Conservation (phyloP, 2,888 invertebrate species). For the Pristionchus entomophagus region DNA sequence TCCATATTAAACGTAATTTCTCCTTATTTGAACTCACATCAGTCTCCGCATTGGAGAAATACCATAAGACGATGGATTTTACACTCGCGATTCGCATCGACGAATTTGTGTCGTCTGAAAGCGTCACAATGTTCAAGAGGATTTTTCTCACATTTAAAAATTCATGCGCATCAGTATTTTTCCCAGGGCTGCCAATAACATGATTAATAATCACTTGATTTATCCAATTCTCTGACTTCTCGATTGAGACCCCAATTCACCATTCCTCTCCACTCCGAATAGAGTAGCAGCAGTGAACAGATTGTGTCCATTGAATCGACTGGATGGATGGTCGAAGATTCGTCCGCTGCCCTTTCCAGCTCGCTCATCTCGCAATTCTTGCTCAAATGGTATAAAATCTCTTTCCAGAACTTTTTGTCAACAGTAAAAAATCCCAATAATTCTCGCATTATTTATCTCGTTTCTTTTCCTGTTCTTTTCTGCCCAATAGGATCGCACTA, state of each 20-base stretch:
- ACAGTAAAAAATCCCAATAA: too few relatives aligned
- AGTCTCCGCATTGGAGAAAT: constrained; percentile 70
- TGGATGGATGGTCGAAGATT: constrained; percentile 58
- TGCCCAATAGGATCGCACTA: not conserved
- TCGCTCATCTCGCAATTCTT: constrained; percentile 51
- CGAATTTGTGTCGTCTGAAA: constrained; percentile 44
- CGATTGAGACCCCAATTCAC: not conserved
- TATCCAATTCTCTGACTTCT: too few relatives aligned
- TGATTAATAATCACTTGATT: too few relatives aligned
- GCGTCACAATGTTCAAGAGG: constrained; percentile 33
- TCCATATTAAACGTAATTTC: not conserved
- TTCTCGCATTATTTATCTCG: too few relatives aligned
- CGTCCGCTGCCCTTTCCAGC: constrained; percentile 23
- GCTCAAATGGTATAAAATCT: constrained; percentile 46
- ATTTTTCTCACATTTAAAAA: not conserved
- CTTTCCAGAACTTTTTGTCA: too few relatives aligned
- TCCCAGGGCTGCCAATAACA: too few relatives aligned
- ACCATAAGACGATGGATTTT: constrained; percentile 69
- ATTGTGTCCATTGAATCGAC: constrained; percentile 52
- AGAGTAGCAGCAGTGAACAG: constrained; percentile 61
- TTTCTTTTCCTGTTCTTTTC: not conserved
- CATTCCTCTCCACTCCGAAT: constrained; percentile 53
- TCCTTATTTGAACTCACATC: constrained; percentile 45
- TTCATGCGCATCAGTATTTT: too few relatives aligned
- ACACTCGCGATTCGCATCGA: constrained; percentile 53